Evolutionary conservation across 2,888 invertebrate species (phyloP).

Genomic region (Crematogaster levior): DNA sequence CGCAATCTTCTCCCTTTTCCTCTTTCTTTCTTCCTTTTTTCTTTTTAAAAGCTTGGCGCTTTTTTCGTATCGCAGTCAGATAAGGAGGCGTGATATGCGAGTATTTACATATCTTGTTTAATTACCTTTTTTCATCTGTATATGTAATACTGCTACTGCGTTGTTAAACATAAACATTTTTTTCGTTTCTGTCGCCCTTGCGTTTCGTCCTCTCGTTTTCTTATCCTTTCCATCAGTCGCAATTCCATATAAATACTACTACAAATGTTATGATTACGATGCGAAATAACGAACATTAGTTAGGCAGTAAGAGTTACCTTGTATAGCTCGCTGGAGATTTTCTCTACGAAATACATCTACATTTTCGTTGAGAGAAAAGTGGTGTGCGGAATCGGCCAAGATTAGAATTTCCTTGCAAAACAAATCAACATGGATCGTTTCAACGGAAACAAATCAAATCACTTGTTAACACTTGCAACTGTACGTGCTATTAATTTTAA

Average conservation of each 20-base stretch:
- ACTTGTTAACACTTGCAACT: constrained; percentile 6
- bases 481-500: not conserved
- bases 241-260: constrained; percentile 63
- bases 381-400: constrained; percentile 43
- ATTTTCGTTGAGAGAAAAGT: constrained; percentile 66
- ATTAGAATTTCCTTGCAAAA: constrained; percentile 23
- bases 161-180: constrained; percentile 53
- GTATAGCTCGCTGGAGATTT: constrained; percentile 54
- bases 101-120: constrained; percentile 67
- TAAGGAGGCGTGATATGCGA: constrained; percentile 69
- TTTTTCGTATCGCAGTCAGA: constrained; percentile 53
- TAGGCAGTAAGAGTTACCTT: constrained; percentile 65
- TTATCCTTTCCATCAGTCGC: constrained; percentile 19
- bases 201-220: not conserved
- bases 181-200: not conserved
- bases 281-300: constrained; percentile 57
- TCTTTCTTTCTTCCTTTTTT: constrained; percentile 9
- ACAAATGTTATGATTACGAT: constrained; percentile 66
- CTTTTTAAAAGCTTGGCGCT: constrained; percentile 52
- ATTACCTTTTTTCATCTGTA: constrained; percentile 42
- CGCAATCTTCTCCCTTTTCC: not conserved
- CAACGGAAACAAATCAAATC: no score
- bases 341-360: constrained; percentile 50
- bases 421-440: not conserved
- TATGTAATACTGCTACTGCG: constrained; percentile 64